Evolutionary conservation across 1,140 invertebrate species (phyloP).

Genomic region (Ylistrum balloti): DNA sequence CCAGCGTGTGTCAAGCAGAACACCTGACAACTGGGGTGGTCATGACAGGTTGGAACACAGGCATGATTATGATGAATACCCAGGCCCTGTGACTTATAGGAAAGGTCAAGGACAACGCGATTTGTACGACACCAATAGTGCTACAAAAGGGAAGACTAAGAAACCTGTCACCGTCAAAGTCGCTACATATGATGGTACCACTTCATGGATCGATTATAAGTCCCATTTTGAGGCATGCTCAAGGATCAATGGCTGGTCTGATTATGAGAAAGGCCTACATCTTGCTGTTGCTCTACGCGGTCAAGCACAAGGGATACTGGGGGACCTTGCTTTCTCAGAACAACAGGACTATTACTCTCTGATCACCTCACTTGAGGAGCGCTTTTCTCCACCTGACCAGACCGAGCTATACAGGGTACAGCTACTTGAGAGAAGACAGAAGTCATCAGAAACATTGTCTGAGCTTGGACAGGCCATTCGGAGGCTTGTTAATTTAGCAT

Average conservation of each 20-base stretch:
- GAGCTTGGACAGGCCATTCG: conserved; percentile 45
- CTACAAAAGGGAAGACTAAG: not conserved
- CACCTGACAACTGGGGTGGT: not conserved
- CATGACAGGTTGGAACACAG: not conserved
- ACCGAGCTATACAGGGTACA: conserved; percentile 12
- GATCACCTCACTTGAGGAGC: not conserved
- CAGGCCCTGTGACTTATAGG: not conserved
- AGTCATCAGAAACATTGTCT: conserved; percentile 32
- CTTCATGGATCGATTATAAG: conserved; percentile 51
- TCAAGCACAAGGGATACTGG: conserved; percentile 42
- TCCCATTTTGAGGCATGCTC: conserved; percentile 55
- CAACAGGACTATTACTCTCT: not conserved
- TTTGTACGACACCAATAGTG: not conserved
- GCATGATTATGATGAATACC: not conserved
- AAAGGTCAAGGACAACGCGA: not conserved
- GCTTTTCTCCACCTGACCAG: not conserved
- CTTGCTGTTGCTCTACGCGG: conserved; percentile 44
- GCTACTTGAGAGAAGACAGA: conserved; percentile 35
- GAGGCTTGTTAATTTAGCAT: conserved; percentile 46
- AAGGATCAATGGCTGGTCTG: conserved; percentile 51
- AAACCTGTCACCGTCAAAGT: not conserved
- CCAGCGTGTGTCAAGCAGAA: not conserved
- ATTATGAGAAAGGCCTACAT: conserved; percentile 53
- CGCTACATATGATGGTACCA: not conserved
- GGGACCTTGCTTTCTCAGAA: not conserved